Base-by-base conservation (phyloP, 2,797 vertebrate genomes). In the Threskiornis aethiopicus region DNA sequence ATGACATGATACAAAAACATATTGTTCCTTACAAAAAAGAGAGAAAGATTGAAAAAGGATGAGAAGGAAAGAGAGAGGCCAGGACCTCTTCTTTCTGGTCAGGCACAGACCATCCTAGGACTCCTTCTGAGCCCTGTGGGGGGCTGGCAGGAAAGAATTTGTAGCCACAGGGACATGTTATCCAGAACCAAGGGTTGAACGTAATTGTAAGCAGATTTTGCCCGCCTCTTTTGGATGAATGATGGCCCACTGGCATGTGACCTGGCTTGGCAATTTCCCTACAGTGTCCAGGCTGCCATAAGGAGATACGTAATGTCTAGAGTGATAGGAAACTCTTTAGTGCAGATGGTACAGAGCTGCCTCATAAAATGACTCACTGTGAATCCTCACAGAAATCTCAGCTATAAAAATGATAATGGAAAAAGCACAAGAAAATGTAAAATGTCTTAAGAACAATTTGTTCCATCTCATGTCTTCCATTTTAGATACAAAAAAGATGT, bases 171-270 rank as follows among this genome's bases (percentile, higher is more conserved):
- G 96, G 97, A 98, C 97, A 89, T 89, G 93, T 97, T 97, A 97
- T 97, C 95, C 97, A 98, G 98, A 98, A 98, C 85, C 97, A 97
- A 97, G 97, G 90, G 90, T 87, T 98, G 97, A 97, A 97, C 62
- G 78, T 99, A 99, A 99, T 99, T 98, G 97, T 97, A 98, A 99
- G 97, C 99, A 99, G 98, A 99, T 98, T 96, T 97, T 98, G 81
- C 97, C 97, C 80, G 31, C 97, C 95, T 97, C 94, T 97, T 97
- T 94, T 70, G 54, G 79, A 98, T 98, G 98, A 98, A 87, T 98
- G 98, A 99, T 98, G 97, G 97, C 54, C 97, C 96, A 96, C 96
- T 98, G 98, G 98, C 97, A 97, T 97, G 97, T 98, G 98, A 98
- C 98, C 98, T 98, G 96, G 96, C 95, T 98, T 98, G 98, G 98